These are phyloP conservation scores for Drosophila paulistorum DNA, from an alignment of 1,140 invertebrate genomes.

Conservation along the genomic window DNA sequence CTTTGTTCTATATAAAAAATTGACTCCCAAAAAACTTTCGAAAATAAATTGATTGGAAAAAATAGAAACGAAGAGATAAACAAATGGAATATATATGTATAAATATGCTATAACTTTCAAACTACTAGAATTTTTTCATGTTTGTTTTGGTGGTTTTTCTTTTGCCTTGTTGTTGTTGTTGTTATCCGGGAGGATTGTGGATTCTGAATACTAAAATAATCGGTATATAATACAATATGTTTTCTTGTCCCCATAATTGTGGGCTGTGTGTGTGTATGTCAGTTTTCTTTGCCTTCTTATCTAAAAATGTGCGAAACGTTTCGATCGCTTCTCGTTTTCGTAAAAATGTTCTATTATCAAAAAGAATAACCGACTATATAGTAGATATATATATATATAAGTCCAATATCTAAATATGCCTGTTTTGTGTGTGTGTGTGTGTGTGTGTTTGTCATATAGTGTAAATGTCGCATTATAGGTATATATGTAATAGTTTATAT, in stretches of 20 bases:
- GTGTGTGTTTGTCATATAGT: conserved; percentile 18
- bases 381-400: conserved; percentile 25
- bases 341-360: conserved; percentile 76
- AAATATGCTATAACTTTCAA: conserved; percentile 19
- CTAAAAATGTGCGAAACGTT: conserved; percentile 17
- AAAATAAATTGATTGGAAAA: not conserved
- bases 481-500: conserved; percentile 28
- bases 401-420: conserved; percentile 42
- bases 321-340: conserved; percentile 5
- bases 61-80: not conserved
- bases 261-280: not conserved
- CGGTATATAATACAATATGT: conserved; percentile 52
- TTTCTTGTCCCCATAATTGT: conserved; percentile 31
- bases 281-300: not conserved
- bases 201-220: conserved; percentile 5
- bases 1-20: conserved; percentile 10
- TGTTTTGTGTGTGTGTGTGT: conserved; percentile 23
- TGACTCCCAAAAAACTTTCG: conserved; percentile 5
- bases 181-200: conserved; percentile 1
- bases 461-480: conserved; percentile 17
- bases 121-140: not conserved
- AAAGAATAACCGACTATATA: conserved; percentile 59
- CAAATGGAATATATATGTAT: conserved; percentile 15
- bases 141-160: conserved; percentile 2
- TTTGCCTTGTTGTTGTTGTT: conserved; percentile 12